These are phyloP conservation scores for Callocephalon fimbriatum DNA, from an alignment of 2,113 vertebrate genomes.

Conservation along the genomic window DNA sequence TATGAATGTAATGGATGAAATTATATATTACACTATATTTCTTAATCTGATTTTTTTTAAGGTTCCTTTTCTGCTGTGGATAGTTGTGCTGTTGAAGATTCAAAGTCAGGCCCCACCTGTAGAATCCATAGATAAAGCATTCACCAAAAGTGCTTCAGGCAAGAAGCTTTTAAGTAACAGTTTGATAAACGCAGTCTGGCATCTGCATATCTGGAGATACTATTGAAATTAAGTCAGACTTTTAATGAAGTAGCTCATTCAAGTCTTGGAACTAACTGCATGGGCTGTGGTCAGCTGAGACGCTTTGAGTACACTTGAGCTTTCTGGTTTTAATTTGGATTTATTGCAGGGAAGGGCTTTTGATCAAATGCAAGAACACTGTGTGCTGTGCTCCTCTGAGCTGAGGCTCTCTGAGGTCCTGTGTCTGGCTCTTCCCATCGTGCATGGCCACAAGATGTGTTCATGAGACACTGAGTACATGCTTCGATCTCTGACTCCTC, in stretches of 20 bases:
- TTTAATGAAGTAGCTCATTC: conserved; percentile 16
- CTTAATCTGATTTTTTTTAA: background rate
- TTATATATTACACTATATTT: background rate
- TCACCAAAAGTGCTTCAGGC: conserved; percentile 17
- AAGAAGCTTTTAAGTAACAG: conserved; percentile 1
- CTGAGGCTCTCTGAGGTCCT: background rate
- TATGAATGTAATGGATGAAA: background rate
- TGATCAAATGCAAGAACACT: background rate
- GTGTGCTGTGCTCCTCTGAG: background rate
- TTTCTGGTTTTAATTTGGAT: conserved; percentile 37
- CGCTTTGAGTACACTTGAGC: background rate
- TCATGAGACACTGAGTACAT: background rate
- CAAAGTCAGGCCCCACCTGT: background rate
- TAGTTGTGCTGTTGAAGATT: background rate
- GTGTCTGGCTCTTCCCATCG: background rate
- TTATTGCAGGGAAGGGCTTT: background rate
- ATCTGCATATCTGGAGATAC: conserved; percentile 12
- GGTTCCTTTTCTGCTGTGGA: background rate
- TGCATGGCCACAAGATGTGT: background rate
- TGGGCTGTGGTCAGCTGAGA: background rate
- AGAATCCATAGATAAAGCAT: conserved; percentile 12
- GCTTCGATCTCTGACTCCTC: background rate
- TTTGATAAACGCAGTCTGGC: conserved; percentile 2
- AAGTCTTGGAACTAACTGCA: background rate
- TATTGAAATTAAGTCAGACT: conserved; percentile 18